Conservation (phyloP, 2,797 vertebrate species). For the Acropternis orthonyx region DNA sequence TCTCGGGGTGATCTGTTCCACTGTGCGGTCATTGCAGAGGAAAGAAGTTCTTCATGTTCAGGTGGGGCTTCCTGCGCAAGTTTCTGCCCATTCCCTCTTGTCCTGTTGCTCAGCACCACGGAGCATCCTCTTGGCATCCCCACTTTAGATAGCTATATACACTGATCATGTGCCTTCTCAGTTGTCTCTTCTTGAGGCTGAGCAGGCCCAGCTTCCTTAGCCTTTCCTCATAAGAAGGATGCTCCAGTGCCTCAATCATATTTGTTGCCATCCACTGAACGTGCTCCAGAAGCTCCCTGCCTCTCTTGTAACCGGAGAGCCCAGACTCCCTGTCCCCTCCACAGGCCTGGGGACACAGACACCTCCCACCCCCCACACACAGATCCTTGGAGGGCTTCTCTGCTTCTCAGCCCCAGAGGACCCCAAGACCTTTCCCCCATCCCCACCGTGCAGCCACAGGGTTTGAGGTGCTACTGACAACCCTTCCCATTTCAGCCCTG, state of each 20-base stretch:
- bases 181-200: background rate
- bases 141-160: background rate
- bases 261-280: background rate
- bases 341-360: background rate
- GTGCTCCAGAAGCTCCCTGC: rapidly evolving
- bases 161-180: background rate
- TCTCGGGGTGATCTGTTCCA: background rate
- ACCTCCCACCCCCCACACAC: too few relatives aligned
- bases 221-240: background rate
- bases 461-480: background rate
- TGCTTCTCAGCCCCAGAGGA: background rate
- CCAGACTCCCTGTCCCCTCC: background rate
- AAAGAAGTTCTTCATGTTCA: background rate
- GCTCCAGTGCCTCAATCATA: background rate
- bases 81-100: background rate
- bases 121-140: background rate
- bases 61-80: background rate
- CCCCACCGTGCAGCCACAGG: rapidly evolving
- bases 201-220: background rate
- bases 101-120: background rate
- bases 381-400: background rate
- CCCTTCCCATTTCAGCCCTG: too few relatives aligned
- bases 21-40: background rate
- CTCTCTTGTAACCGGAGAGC: background rate
- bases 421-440: too few relatives aligned